Base-by-base conservation (phyloP, 2,888 invertebrate species). In the Acanthosepion esculentum region DNA sequence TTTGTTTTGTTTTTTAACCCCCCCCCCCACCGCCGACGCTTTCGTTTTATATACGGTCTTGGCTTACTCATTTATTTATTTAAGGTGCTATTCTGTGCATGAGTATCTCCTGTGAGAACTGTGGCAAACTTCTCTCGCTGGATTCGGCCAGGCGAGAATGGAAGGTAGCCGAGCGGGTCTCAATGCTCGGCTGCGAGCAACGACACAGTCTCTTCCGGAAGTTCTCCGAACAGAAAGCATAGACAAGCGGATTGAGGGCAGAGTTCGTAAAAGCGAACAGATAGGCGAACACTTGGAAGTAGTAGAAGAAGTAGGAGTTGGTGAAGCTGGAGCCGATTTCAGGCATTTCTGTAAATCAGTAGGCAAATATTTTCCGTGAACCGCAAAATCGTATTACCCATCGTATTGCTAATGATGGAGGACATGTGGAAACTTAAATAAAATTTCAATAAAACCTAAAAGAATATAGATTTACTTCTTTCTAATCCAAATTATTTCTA, bases 171-270 rank as follows among this genome's bases (percentile, higher is more conserved):
- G 48, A 48, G 8, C 53, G 93, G 78, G 23, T 10, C 18, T 93
- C 48, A 23, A 55, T 53, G 55, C 55, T 48, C 20, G 33, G 23
- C 26, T 59, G 50, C 0, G 94, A 59, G 55, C 94, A 94, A 12
- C 92, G 94, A 48, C 94, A 94, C 64, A 96, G 95, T 18, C 95
- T 95, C 50, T 94, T 94, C 7, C 95, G 95, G 94, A 96, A 96
- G 64, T 95, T 95, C 59, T 95, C 94, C 48, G 96, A 96, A 64
- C 96, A 95, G 91, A 96, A 96, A 7, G 95, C 95, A 94, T 96
- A 96, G 91, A 96, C 94, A 33, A 96, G 94, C 23, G 96, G 96
- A 91, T 96, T 96, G 64, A 96, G 94, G 94, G 94, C 94, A 10
- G 95, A 95, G 94, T 96, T 96, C 91, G 95, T 95, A 94, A 96